A percentile compares a stretch with the other conserved stretches of the same genome.
These are phyloP conservation scores for Galago senegalensis DNA, from an alignment of 2,797 vertebrate species.

Conservation along the genomic window DNA sequence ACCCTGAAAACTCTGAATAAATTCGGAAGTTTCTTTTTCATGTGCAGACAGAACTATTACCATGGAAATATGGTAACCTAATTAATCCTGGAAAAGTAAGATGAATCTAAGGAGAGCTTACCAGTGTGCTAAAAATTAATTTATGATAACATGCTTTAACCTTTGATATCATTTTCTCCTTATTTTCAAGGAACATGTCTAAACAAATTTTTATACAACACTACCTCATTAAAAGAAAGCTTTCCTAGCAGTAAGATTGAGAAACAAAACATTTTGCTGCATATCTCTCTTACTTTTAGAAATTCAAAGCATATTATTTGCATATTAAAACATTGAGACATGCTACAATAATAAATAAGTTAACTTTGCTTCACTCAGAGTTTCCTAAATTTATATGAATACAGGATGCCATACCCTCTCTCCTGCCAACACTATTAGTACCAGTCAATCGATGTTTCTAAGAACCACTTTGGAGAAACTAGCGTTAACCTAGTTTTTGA, in stretches of 20 bases:
- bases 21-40: not conserved
- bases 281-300: not conserved
- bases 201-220: not conserved
- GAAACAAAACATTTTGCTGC: not conserved
- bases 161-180: not conserved
- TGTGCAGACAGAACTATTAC: not conserved
- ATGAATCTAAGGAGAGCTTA: not conserved
- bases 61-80: not conserved
- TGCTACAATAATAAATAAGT: not conserved
- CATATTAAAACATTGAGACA: not conserved
- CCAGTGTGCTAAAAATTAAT: not conserved
- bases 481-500: not conserved
- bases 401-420: not conserved
- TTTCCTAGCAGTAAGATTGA: not conserved
- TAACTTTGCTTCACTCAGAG: not conserved
- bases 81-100: not conserved
- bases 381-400: not conserved
- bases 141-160: not conserved
- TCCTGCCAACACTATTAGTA: not conserved
- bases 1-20: not conserved
- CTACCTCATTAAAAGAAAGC: not conserved
- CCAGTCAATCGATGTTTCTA: not conserved
- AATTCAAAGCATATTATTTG: not conserved
- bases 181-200: conserved; percentile 21
- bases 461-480: not conserved